Base-by-base conservation (phyloP, 2,797 vertebrate genomes). In the Myiotriccus ornatus region DNA sequence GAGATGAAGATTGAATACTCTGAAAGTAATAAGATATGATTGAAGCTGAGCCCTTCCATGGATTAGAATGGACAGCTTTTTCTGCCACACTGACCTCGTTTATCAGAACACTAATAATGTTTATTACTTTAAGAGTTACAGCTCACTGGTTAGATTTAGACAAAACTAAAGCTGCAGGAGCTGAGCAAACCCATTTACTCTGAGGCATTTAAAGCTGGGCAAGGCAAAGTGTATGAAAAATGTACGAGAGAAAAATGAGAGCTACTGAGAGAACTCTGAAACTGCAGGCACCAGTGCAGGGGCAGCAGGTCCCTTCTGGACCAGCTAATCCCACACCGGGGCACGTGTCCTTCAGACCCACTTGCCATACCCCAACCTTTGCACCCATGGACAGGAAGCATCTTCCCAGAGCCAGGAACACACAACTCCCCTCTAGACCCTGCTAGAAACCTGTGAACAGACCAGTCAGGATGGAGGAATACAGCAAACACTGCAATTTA, bases 1-100 rank as follows among this genome's bases (percentile, higher is more conserved):
- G 82, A 88, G 89, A 92, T 92, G 69, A 93, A 96, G 91, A 97
- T 63, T 30, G 64, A 96, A 79, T 79, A 55, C 81, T 34, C 62
- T 75, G 60, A 60, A 87, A 90, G 76, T 82, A 91, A 91, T 92
- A 73, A 93, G 88, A 65, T 56, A 84, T 88, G 91, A 95, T 92
- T 78, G 94, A 92, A 97, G 67, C 89, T 35, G 92, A 78, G 62
- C 57, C 76, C 17, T 83, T 85, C 62, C 68, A 27, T 56, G 91
- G 73, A 89, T 96, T 49, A 65, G 84, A 92, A 90, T 6, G 32
- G 82, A 65, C 1, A 0, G 43, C 50, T 88, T 90, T 94, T 94
- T 93, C 92, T 96, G 94, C 94, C 67, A 65, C 50, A 11, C 71
- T 94, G 85, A 57, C 73, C 44, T 35, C 59, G 13, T 94, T 94